Conservation (phyloP, 2,888 invertebrate genomes). For the Tipula helvola region DNA sequence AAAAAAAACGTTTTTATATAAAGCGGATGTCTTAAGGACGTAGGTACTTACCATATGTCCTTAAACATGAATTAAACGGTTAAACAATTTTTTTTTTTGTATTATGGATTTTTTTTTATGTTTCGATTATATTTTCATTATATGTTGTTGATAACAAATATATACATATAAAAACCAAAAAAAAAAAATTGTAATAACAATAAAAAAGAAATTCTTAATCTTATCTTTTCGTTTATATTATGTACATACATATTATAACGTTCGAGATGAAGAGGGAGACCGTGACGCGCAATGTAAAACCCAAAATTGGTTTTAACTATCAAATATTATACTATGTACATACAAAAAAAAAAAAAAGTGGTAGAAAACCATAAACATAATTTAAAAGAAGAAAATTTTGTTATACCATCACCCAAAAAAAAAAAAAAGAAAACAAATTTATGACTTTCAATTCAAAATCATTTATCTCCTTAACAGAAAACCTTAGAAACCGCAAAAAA, state of each 20-base stretch:
- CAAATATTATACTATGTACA: background rate
- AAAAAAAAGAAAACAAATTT: background rate
- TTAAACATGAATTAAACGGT: background rate
- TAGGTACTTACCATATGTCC: background rate
- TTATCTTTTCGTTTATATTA: background rate
- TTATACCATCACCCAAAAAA: background rate
- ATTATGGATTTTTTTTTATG: background rate
- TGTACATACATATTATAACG: background rate
- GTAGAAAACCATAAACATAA: conserved; percentile 4
- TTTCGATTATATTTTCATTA: background rate
- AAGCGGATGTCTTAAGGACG: background rate
- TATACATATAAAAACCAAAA: background rate
- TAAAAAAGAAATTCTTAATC: background rate
- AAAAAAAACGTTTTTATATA: background rate
- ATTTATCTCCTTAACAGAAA: background rate
- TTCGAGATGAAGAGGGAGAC: background rate
- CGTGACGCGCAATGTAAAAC: background rate
- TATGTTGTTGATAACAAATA: background rate
- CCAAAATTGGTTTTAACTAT: background rate
- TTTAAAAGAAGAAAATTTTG: background rate
- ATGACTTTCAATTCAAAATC: background rate
- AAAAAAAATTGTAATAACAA: background rate
- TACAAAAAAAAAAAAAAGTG: background rate
- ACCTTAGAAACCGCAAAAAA: background rate
- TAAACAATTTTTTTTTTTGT: background rate